Percentiles rank a stretch among this genome's conserved stretches.
These are phyloP conservation scores for Gymnoscelis rufifasciata DNA, from an alignment of 2,888 invertebrate genomes.

Conservation along the genomic window DNA sequence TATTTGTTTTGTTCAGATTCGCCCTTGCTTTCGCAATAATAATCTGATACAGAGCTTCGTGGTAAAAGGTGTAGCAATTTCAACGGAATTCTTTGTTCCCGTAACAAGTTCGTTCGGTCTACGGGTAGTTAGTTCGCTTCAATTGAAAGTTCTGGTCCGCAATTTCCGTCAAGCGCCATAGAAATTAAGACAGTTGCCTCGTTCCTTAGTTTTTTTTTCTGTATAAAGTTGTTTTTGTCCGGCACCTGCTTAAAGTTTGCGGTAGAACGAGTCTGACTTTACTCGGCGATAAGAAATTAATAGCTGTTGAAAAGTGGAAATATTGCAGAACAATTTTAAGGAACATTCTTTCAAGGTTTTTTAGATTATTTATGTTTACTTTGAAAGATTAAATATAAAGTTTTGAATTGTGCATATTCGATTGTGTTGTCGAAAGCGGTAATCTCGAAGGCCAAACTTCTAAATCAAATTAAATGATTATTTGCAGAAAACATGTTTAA, in stretches of 20 bases:
- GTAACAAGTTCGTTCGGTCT: slow-evolving; percentile 25
- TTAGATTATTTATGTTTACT: too few relatives aligned
- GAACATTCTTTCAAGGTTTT: too few relatives aligned
- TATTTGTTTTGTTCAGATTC: too few relatives aligned
- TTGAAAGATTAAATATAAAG: too few relatives aligned
- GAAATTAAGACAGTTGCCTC: slow-evolving; percentile 28
- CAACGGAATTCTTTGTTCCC: slow-evolving; percentile 26
- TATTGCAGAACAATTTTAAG: not conserved
- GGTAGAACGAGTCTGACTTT: slow-evolving; percentile 1
- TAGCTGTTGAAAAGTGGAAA: not conserved
- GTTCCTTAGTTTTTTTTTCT: slow-evolving; percentile 18
- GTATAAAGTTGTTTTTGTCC: slow-evolving; percentile 9
- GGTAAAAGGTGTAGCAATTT: slow-evolving; percentile 21
- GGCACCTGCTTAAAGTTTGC: not conserved
- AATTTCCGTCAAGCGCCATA: slow-evolving; percentile 27
- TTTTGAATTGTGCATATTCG: too few relatives aligned
- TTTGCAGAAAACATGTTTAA: too few relatives aligned
- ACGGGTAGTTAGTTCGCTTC: slow-evolving; percentile 29
- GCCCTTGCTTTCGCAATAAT: too few relatives aligned
- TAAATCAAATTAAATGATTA: too few relatives aligned
- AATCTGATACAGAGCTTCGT: not conserved
- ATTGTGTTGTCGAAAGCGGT: too few relatives aligned
- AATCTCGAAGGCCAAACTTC: too few relatives aligned
- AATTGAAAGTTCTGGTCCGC: slow-evolving; percentile 28
- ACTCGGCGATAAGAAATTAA: not conserved